Base-by-base conservation (phyloP, 1,140 invertebrate species). In the Wiebesia pumilae region DNA sequence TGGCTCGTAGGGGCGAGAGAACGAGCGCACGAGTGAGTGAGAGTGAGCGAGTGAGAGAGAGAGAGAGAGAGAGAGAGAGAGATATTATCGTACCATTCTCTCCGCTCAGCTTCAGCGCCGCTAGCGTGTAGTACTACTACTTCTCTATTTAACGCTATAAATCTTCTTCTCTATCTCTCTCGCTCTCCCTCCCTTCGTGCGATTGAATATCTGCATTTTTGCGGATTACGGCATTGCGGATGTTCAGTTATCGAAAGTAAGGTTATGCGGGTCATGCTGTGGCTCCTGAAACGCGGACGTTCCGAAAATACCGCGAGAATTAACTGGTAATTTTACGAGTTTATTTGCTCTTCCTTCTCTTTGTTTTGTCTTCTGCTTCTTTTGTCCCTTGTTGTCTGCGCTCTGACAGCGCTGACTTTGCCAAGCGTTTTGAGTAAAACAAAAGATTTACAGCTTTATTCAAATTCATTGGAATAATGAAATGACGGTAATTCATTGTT, bases 221-320 rank as follows among this genome's bases (percentile, higher is more conserved):
- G 38, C 83, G 35, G 73, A 84, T 84, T 84, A 84, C 73, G 83
- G 83, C 83, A 84, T 84, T 84, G 83, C 83, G 83, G 73, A 84
- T 84, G 73, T 84, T 14, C 35, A 43, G 38, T 62, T 47, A 47
- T 84, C 83, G 83, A 35, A 54, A 65, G 71, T 77, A 71, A 84
- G 73, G 83, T 84, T 78, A 84, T 62, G 51, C 54, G 58, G 83
- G 71, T 84, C 73, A 77, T 78, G 58, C 73, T 77, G 69, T 30
- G 3, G 33, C 35, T 47, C 35, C 21, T 35, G n/a, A 35, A 24
- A 43, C 4, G 40, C 51, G 78, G 54, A 43, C 21, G 0, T 47
- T 51, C 40, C 7, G 24, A 24, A 75, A 69, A 82, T 82, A 24
- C n/a, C 80, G 81, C 69, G 47, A 4, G 10, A 54, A 73, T 71